phyloP scores from a whole-genome alignment of 2,113 vertebrate species.

The Turnix velox region DNA sequence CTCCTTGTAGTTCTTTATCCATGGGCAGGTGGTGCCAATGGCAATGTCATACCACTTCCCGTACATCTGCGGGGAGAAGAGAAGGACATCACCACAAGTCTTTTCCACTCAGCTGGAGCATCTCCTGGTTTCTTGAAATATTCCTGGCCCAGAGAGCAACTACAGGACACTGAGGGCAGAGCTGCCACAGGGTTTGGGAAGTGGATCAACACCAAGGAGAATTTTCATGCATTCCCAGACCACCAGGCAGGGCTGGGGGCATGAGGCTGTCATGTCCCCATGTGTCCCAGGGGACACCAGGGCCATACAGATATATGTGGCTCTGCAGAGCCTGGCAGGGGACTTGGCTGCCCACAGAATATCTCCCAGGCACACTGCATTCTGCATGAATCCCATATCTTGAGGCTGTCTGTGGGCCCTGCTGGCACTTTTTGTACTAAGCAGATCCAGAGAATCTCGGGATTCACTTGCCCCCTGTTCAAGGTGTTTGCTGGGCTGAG shows the following conservation, averaged over 20 bases:
- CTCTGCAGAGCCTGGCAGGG: neutral
- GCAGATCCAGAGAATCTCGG: neutral
- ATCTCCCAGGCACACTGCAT: neutral
- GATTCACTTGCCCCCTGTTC: too few relatives aligned
- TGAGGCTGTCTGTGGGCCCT: neutral
- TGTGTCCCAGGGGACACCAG: rapidly evolving
- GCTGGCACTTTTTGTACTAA: neutral
- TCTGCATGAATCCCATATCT: rapidly evolving
- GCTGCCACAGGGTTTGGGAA: neutral
- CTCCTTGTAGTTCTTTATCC: conserved; percentile 66
- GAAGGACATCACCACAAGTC: rapidly evolving
- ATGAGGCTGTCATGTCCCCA: neutral
- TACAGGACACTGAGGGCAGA: neutral
- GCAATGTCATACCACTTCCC: conserved; percentile 89
- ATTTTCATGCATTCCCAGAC: neutral
- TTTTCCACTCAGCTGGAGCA: neutral
- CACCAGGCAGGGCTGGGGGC: neutral
- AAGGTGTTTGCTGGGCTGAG: neutral
- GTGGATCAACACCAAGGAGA: rapidly evolving
- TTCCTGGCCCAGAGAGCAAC: neutral
- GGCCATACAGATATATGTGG: rapidly evolving
- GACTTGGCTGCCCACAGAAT: rapidly evolving
- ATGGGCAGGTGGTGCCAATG: conserved; percentile 72
- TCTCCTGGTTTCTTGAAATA: neutral
- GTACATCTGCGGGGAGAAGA: conserved; percentile 51